Evolutionary conservation across 2,888 invertebrate genomes (phyloP), one percentile per base, ranked within the genome.

Genomic region (Tanaodytes sp.): DNA sequence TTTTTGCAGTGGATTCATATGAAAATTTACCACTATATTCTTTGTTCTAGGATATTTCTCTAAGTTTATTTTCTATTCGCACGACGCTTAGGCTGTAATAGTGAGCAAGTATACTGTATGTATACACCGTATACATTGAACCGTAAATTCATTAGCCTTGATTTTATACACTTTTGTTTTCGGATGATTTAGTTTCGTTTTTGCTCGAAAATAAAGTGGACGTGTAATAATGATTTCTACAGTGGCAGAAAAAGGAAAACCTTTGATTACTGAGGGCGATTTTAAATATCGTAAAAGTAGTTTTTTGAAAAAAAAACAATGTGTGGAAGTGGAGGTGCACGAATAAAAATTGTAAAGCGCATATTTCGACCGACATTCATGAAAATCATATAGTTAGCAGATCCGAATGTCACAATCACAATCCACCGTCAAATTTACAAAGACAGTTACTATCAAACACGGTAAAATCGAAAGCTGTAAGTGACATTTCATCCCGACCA

Each of bases 301-400:
- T 12, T 12, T 33, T 4, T n/a, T n/a, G 8, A 12, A 19, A 20
- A n/a, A 42, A 18, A 42, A 42, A 3, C n/a, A 42, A 42, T 19
- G n/a, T 42, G 20, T 42, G 42, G 42, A 42, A 20, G 4, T 42
- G 42, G 42, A 18, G 20, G 20, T 42, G 18, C 20, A 18, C 42
- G 2, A n/a, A 42, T 16, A 46, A 31, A 46, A 30, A 27, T 31
- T 46, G 30, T 20, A 2, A 2, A 2, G 16, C 31, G 16, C 4
- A 16, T 12, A 11, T 46, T 9, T 23, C 16, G 8, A 4, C 2
- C 31, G 30, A 46, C 31, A 9, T 4, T 19, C 11, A 2, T 4
- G 31, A 46, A 6, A 2, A 8, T 16, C 27, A 5, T 2, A 11
- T 15, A 9, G 23, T 30, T 15, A 19, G 15, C 15, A 46, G 6